Base-by-base conservation (phyloP, 2,113 vertebrate genomes). In the Heptranchias perlo region DNA sequence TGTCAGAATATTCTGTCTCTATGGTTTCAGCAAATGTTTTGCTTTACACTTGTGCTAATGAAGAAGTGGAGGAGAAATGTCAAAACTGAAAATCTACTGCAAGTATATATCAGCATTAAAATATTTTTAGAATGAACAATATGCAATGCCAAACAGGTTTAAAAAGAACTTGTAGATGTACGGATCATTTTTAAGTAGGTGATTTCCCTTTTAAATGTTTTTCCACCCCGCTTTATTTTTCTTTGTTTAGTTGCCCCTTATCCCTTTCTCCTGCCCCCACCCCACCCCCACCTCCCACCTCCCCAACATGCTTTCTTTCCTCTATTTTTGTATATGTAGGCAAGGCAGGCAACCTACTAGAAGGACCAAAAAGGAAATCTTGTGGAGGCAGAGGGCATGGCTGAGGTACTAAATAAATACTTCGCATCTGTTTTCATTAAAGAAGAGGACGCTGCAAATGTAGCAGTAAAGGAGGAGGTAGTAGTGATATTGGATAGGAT, bases 1-100 rank as follows among this genome's bases (percentile, higher is more conserved):
- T 69, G 94, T 95, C 65, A 47, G 94, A 95, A 31, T 95, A 49
- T 73, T 95, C 44, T 47, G 47, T 69, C 65, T 62, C 91, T 52
- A 69, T 95, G 47, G 52, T 49, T 95, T 69, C 65, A 73, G 47
- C 25, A 95, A 52, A 47, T 94, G 39, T 67, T 94, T 94, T 94
- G 18, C 18, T 94, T 65, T 93, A 25, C 92, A 39, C 14, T 49
- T 94, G 28, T 91, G 4, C 78, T 21, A 82, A 91, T 58, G 49
- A 61, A 91, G 6, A 91, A 91, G 14, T 82, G 23, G 39, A 82
- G 39, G 78, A 82, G 18, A 82, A 82, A 82, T 82, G 78, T 93
- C n/a, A 61, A 82, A 44, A 61, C 58, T 93, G 58, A 10, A 93
- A 62, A 62, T 62, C 31, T 10, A 21, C 58, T 62, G 58, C 89